Evolutionary conservation across 1,140 invertebrate species (phyloP), one percentile per base, ranked within the genome.

Genomic region (Scaptodrosophila lebanonensis): DNA sequence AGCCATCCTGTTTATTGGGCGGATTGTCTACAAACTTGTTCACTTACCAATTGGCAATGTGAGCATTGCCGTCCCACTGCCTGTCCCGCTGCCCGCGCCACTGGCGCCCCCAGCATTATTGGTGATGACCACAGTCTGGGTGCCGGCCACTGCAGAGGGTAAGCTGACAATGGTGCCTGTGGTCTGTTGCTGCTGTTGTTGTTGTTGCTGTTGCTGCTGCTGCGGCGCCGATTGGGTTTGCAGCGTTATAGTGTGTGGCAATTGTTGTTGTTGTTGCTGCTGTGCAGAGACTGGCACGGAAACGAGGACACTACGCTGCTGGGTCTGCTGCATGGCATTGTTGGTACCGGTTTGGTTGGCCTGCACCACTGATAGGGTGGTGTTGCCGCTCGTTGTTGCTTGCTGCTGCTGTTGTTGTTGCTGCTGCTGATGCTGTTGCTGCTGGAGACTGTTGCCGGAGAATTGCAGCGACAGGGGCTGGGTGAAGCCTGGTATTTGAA

Each of bases 381-480:
- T 38, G 36, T 36, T 17, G 42, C 60, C 9, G 33, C 22, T 38
- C 17, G 56, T 18, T 1, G 48, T 36, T 12, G 20, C 39, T 36
- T 70, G 66, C 18, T 67, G 54, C 39, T 66, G 18, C 17, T 88
- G 73, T 3, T 88, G 87, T 58, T 88, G 85, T 40, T 88, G 86
- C 39, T 39, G 88, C 83, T 27, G 85, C 60, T 64, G 53, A 47
- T 48, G 88, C 87, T 89, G 88, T 61, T 88, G 85, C 40, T 87
- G 85, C 27, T 51, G 88, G 79, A 45, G 76, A 27, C 51, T 68
- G 16, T 79, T 91, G 3, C 70, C 93, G 9, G 83, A 83, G 40
- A 95, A 86, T 17, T 93, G 93, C 68, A 94, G 88, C 20, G 93
- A 94, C 69, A 95, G 94, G 7, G 93, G 93, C 64, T 93, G 93